Evolutionary conservation across 2,797 vertebrate species (phyloP), one percentile per base, ranked within the genome.

Genomic region (Platalea minor): DNA sequence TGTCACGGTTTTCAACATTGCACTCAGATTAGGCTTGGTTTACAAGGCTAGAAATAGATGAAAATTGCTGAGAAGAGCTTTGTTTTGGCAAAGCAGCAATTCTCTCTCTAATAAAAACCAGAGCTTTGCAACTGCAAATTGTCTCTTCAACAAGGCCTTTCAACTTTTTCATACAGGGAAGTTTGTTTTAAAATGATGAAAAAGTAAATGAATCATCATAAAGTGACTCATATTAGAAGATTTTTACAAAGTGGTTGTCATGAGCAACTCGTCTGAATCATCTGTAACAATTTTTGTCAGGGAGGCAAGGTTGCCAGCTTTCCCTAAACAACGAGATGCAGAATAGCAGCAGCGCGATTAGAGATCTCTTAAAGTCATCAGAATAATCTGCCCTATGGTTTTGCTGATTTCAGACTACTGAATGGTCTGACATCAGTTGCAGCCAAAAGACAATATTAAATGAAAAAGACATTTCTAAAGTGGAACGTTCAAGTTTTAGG

Each of bases 201-300:
- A 81, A 94, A 80, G 33, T 88, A 69, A 84, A 95, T 95, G 85
- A 92, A 93, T 95, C 84, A 93, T 67, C 94, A 39, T 67, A 48
- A 88, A 91, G 43, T 97, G 91, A 97, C 56, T 96, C 92, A 97
- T 37, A 46, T 75, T 84, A 83, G 78, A 91, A 92, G 84, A 51
- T 84, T 79, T 93, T 92, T 89, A 41, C 45, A 60, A 82, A 92
- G 83, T 68, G 70, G 74, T 91, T 97, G 60, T 93, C 93, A 85
- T 1, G 33, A 93, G 68, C 31, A 73, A 60, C 81, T 97, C 0
- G 1, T 67, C 76, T 92, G 87, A 96, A 96, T 95, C 91, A 93
- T 85, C 74, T 92, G 86, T 53, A 86, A 24, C 41, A 33, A 73
- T 69, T 54, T 95, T 84, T 90, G 57, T 85, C 64, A 84, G 54